phyloP scores from a whole-genome alignment of 2,888 invertebrate species.

The Fragum whitleyi region DNA sequence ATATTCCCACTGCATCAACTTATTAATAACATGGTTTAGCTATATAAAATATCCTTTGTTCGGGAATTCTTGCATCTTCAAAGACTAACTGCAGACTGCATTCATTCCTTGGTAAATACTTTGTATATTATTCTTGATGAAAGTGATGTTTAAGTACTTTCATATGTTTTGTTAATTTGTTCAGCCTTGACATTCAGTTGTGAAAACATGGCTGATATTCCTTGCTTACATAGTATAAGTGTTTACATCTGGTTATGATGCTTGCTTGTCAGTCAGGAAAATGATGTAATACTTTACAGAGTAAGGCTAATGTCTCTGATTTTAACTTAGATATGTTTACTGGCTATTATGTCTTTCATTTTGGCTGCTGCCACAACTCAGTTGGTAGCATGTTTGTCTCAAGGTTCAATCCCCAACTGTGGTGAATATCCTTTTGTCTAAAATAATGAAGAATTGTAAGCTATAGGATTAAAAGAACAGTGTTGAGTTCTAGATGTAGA shows the following conservation, averaged over 20 bases:
- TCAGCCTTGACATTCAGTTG: slow-evolving; percentile 3
- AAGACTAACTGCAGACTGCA: not conserved
- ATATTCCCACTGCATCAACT: not conserved
- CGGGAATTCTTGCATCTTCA: not conserved
- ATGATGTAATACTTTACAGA: slow-evolving; percentile 4
- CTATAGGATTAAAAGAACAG: too few species aligned
- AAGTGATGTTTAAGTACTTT: not conserved
- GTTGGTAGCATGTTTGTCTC: too few species aligned
- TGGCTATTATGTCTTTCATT: too few species aligned
- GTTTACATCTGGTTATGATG: slow-evolving; percentile 24
- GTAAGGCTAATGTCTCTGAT: not conserved
- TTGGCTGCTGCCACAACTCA: too few species aligned
- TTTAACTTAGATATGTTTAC: too few species aligned
- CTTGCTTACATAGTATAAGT: slow-evolving; percentile 5
- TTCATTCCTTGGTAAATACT: not conserved
- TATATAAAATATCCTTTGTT: not conserved
- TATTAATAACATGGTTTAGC: not conserved
- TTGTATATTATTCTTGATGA: not conserved
- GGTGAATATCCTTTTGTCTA: too few species aligned
- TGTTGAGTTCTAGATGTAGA: too few species aligned
- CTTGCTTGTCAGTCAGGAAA: slow-evolving; percentile 1
- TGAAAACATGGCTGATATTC: slow-evolving; percentile 23
- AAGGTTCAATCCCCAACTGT: too few species aligned
- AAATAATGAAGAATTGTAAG: too few species aligned
- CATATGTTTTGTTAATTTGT: slow-evolving; percentile 7